Percentiles rank a stretch among this genome's conserved stretches.
These are phyloP conservation scores for Oikopleura dioica DNA, from an alignment of 23 tunicate species.

Conservation along the genomic window DNA sequence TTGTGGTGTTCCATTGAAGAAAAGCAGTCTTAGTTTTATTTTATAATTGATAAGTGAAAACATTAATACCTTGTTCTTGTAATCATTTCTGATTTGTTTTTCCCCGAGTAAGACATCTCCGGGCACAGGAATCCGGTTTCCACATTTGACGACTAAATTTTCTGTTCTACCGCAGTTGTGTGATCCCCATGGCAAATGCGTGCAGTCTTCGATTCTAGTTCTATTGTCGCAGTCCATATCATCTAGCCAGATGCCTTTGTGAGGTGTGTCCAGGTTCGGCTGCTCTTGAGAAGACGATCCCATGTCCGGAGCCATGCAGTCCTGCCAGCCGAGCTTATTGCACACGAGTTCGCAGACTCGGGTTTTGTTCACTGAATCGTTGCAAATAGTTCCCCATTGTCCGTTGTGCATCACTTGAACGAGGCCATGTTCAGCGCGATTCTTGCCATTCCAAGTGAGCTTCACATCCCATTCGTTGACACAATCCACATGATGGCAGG, in stretches of 20 bases:
- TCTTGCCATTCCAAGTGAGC: not conserved
- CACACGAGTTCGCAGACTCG: not conserved
- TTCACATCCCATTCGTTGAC: not conserved
- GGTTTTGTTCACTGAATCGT: not conserved
- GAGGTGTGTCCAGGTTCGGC: too few species aligned
- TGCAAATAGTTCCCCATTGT: slow-evolving; percentile 10
- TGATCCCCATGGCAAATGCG: not conserved
- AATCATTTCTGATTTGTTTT: too few species aligned
- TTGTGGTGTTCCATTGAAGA: too few species aligned
- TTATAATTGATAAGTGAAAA: too few species aligned
- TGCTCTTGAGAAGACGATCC: not conserved
- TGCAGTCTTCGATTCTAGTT: not conserved
- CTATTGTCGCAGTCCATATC: not conserved
- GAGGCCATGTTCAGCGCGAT: not conserved
- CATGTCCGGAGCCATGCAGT: slow-evolving; percentile 1
- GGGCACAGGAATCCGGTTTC: not conserved
- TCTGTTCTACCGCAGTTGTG: not conserved
- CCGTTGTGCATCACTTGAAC: not conserved
- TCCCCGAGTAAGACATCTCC: too few species aligned
- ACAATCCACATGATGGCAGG: not conserved
- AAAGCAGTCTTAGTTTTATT: too few species aligned
- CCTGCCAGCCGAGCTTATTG: not conserved
- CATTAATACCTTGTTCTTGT: too few species aligned
- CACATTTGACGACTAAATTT: slow-evolving; percentile 6
- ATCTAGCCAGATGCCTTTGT: not conserved